These are phyloP conservation scores for Amiota mariae DNA, from an alignment of 2,888 invertebrate species.

Conservation along the genomic window DNA sequence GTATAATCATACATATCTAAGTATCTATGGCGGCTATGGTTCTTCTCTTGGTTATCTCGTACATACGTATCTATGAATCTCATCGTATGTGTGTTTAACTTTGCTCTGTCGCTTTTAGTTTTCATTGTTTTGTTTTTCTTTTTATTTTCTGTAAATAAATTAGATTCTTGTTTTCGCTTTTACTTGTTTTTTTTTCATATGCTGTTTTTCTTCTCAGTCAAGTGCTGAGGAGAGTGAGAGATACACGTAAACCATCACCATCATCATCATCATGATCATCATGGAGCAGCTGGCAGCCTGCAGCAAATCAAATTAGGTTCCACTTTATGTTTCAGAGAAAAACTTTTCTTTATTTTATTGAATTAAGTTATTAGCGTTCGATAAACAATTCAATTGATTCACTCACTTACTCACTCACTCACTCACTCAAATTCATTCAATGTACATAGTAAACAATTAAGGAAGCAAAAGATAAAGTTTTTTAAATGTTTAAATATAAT, in stretches of 20 bases:
- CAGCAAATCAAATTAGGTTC: slow-evolving; percentile 10
- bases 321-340: not conserved
- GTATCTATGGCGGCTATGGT: not conserved
- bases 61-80: not conserved
- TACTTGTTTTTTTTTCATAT: slow-evolving; percentile 6
- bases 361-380: not conserved
- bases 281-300: not conserved
- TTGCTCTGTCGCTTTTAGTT: slow-evolving; percentile 30
- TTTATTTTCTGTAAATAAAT: not conserved
- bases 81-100: slow-evolving; percentile 40
- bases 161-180: slow-evolving; percentile 14
- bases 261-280: too few species aligned
- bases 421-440: too few species aligned
- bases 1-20: not conserved
- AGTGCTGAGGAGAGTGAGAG: not conserved
- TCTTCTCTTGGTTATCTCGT: not conserved
- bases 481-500: too few species aligned
- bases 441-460: too few species aligned
- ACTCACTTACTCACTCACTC: too few species aligned
- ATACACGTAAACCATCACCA: too few species aligned
- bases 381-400: slow-evolving; percentile 1
- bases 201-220: slow-evolving; percentile 20
- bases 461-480: too few species aligned
- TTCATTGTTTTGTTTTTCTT: not conserved
- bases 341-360: not conserved